Percentiles rank a stretch among this genome's conserved stretches.
Evolutionary conservation across 2,797 vertebrate genomes (phyloP).

Genomic region (Aeoliscus strigatus): DNA sequence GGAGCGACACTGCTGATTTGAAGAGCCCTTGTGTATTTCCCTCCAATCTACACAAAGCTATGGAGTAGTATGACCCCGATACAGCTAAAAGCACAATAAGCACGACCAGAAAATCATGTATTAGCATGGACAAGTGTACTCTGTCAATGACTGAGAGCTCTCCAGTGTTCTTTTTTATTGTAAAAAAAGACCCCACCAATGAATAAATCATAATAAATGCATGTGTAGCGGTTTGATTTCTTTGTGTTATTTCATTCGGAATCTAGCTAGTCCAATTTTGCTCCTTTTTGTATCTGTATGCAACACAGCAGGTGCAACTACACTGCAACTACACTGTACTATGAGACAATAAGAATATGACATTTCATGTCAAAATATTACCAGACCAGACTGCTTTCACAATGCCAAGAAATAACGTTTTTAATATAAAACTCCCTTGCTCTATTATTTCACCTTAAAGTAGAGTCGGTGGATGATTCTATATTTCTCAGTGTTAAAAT

Average conservation of each 20-base stretch:
- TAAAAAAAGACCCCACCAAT: neutral
- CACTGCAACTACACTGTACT: too few species aligned
- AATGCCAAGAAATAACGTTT: too few species aligned
- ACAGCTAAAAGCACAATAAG: constrained; percentile 14
- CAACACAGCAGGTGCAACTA: too few species aligned
- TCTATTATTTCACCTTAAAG: constrained; percentile 4
- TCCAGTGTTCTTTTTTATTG: neutral
- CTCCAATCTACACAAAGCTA: constrained; percentile 13
- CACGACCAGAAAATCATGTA: constrained; percentile 12
- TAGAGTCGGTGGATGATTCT: too few species aligned
- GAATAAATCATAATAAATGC: neutral
- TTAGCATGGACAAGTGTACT: constrained; percentile 10
- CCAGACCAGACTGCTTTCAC: too few species aligned
- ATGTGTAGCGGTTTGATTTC: neutral
- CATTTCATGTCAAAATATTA: too few species aligned
- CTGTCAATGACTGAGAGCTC: neutral
- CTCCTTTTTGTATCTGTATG: too few species aligned
- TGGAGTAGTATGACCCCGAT: constrained; percentile 14
- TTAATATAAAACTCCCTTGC: too few species aligned
- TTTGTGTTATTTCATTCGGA: too few species aligned
- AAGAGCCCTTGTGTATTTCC: constrained; percentile 34
- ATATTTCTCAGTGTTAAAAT: constrained; percentile 8
- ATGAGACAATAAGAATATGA: too few species aligned
- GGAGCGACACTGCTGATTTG: constrained; percentile 23
- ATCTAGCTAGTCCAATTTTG: too few species aligned